These are phyloP conservation scores for Lipophrys pholis DNA, from an alignment of 2,113 vertebrate species.

Conservation along the genomic window DNA sequence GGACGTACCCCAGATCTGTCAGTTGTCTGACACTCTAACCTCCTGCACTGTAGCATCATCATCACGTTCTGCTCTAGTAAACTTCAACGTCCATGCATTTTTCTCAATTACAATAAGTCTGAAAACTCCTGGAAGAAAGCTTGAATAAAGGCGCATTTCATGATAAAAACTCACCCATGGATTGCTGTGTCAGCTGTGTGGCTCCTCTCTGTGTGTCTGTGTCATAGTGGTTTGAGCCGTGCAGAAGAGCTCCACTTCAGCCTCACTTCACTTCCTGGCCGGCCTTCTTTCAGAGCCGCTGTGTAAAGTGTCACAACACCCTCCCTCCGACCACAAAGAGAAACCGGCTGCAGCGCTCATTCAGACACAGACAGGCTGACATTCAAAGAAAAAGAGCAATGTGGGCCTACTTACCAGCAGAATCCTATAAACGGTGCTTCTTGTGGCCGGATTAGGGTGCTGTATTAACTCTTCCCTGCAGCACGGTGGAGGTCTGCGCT, in stretches of 20 bases:
- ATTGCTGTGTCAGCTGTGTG: conserved; percentile 50
- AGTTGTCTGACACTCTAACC: too few species aligned
- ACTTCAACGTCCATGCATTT: too few species aligned
- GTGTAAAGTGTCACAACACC: conserved; percentile 52
- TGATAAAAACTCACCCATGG: conserved; percentile 64
- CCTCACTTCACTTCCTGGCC: conserved; percentile 66
- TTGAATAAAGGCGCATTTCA: background rate
- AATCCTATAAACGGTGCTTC: background rate
- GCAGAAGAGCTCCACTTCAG: conserved; percentile 33
- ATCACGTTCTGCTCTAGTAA: background rate
- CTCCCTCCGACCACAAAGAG: conserved; percentile 56
- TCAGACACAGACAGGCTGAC: conserved; percentile 19
- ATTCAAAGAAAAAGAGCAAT: conserved; percentile 6
- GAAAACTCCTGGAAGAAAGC: background rate
- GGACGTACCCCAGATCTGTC: too few species aligned
- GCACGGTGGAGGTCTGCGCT: background rate
- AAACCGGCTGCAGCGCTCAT: conserved; percentile 18
- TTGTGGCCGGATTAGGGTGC: background rate
- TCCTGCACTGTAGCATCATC: background rate
- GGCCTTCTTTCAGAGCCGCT: conserved; percentile 35
- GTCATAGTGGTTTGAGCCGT: conserved; percentile 50
- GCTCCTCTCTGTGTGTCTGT: conserved; percentile 40
- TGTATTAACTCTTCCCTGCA: background rate
- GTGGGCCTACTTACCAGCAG: background rate
- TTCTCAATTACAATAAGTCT: background rate